Base-by-base conservation (phyloP, 2,797 vertebrate species). In the Myiothlypis chrysogaster region DNA sequence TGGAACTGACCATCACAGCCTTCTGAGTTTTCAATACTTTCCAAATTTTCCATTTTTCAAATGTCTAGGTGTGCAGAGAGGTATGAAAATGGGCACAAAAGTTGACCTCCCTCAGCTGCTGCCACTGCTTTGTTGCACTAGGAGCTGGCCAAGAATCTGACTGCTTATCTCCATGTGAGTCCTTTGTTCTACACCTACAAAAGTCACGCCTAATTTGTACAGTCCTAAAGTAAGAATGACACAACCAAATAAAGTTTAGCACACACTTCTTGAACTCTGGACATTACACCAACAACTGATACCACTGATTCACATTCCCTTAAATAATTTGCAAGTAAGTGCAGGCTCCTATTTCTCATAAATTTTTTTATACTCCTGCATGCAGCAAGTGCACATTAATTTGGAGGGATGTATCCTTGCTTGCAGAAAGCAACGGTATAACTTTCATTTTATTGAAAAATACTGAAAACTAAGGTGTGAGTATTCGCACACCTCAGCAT, bases 141-240 rank as follows among this genome's bases (percentile, higher is more conserved):
- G 35, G 28, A 90, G 80, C 83, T 89, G 28, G 37, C 80, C 78
- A 72, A 93, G 83, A 92, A 80, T 72, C 63, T 68, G 69, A 77
- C 79, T 90, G 73, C 81, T 78, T 75, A 92, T 88, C 91, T 89
- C 83, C 75, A 49, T 16, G 59, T 49, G 59, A 47, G 71, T 63
- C 44, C 89, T 93, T 93, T 93, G 73, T 91, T 90, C 83, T 73
- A 83, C 75, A 94, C 78, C 94, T 93, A 87, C 60, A 66, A 35
- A 76, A 85, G 78, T 76, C 94, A 91, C 0, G 0, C 83, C 77
- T 81, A 86, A 96, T 83, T 88, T 88, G 85, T 90, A 86, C 65
- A 75, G 57, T 53, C 57, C 90, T 65, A 46, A 81, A 80, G 69
- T 52, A 89, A 91, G 73, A 90, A 86, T 50, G 46, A 92, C 86